Base-by-base conservation (phyloP, 2,797 vertebrate genomes). In the Pampus argenteus region DNA sequence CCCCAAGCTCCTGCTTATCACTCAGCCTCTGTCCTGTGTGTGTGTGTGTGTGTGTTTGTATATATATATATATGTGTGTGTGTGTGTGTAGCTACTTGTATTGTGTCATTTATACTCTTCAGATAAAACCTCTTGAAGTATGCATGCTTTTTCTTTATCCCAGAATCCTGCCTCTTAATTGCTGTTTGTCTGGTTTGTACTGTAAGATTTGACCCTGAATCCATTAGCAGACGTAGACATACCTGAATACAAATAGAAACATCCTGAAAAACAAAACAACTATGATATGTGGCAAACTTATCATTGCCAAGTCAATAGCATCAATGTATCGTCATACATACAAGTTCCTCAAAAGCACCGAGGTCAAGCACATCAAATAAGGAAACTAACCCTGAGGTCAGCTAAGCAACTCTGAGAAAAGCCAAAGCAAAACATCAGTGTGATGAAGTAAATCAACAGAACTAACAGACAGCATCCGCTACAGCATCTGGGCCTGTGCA, bases 1-100 rank as follows among this genome's bases (percentile, higher is more conserved):
- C 79, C 68, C 85, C 72, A 65, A 74, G 80, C 86, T 81, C 71
- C 62, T 71, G 76, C 88, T 91, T 92, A 91, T 92, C 86, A 82
- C 81, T 92, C 87, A 88, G 66, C 54, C 64, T 76, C 56, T 64
- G 80, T 62, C 71, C 70, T 5, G 6, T 65, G 66, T 55, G 66
- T 65, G 66, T 52, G 34, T 78, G 22, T 52, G 23, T 56, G 23
- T 68, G 26, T 47, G 18, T 55, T 59, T 68, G 55, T 57, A 52
- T 70, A 20, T 79, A 61, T 63, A 28, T 61, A 49, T 56, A 28
- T 61, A 49, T 56, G 15, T 50, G 59, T 58, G 56, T 54, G 57
- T 61, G 47, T 51, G 73, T 40, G 66, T 47, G 60, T 50, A 54
- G 60, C 68, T 38, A 22, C 66, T 71, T 22, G 23, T n/a, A 38